Evolutionary conservation across 2,797 vertebrate genomes (phyloP), one percentile per base, ranked within the genome.

Genomic region (Parotocinclus haroldoi): DNA sequence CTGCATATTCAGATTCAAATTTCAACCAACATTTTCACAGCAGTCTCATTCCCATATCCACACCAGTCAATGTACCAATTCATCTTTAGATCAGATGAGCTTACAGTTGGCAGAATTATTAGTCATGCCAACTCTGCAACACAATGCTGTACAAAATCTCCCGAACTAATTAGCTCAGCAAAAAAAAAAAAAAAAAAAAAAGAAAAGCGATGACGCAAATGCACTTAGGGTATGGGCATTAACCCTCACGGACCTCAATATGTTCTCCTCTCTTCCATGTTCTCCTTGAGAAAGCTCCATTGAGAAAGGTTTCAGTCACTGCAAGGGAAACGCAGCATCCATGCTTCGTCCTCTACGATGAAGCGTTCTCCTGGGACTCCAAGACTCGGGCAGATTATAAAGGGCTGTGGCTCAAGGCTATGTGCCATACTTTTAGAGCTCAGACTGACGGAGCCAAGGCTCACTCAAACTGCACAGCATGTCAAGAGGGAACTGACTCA

Each of bases 281-380:
- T 57, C 61, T 17, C 45, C 10, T 6, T 12, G 12, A 46, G 55
- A 64, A 63, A 39, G 17, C 10, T 63, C 46, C 60, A 57, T 64
- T 64, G 61, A 70, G 40, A 64, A 58, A 58, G 45, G 37, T 48
- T 64, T 45, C 61, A 64, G 55, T 56, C 68, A 64, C 53, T 61
- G 58, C 55, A 57, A 58, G 68, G 39, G 39, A 63, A 57, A 70
- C 6, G 39, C 48, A 7, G 61, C 27, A 64, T 64, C 68, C 61
- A 48, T 64, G 58, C 48, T 53, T 50, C 10, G 39, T 18, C 46
- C 42, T 63, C 19, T 50, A 19, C 13, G 39, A 38, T 58, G 68
- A 16, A 70, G 54, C 18, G 9, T 55, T 55, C 68, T 64, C 49
- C 39, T 12, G 60, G 61, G 68, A 64, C 54, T 38, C 48, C 48